Evolutionary conservation across 2,113 vertebrate genomes (phyloP).

Genomic region (Otolemur garnettii): DNA sequence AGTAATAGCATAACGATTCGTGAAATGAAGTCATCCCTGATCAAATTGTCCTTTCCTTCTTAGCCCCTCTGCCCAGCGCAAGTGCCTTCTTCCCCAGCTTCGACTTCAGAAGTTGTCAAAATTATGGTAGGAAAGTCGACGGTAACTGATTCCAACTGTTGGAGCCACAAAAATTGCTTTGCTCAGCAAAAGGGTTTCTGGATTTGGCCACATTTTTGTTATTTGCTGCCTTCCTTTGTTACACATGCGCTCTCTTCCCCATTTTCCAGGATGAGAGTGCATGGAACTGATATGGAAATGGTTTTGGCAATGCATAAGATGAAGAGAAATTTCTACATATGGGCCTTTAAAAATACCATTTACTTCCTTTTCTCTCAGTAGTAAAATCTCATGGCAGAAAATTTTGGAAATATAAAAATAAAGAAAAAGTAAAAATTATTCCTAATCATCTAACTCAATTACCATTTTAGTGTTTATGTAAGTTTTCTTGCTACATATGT

Average conservation of each 20-base stretch:
- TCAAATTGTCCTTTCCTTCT: not conserved
- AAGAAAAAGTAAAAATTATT: not conserved
- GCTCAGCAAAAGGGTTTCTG: slow-evolving; percentile 78
- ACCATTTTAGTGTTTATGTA: not conserved
- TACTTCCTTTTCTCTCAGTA: not conserved
- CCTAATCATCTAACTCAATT: not conserved
- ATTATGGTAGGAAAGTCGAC: slow-evolving; percentile 72
- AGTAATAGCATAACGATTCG: slow-evolving; percentile 60
- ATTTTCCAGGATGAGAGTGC: slow-evolving; percentile 49
- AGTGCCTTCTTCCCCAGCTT: slow-evolving; percentile 33
- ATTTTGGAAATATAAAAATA: slow-evolving; percentile 9
- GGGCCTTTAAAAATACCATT: slow-evolving; percentile 40
- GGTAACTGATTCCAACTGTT: slow-evolving; percentile 80
- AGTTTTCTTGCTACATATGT: not conserved
- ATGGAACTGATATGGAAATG: slow-evolving; percentile 77
- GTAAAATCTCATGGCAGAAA: slow-evolving; percentile 8
- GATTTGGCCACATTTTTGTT: slow-evolving; percentile 79
- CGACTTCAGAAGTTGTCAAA: not conserved
- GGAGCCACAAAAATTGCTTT: slow-evolving; percentile 77
- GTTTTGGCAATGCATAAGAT: slow-evolving; percentile 72
- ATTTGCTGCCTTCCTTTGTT: slow-evolving; percentile 65
- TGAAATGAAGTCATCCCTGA: slow-evolving; percentile 74
- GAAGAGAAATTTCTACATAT: slow-evolving; percentile 43
- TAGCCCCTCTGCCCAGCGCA: not conserved
- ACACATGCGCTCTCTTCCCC: slow-evolving; percentile 5